phyloP scores from a whole-genome alignment of 2,797 vertebrate genomes.

The Sebastes oblongus region DNA sequence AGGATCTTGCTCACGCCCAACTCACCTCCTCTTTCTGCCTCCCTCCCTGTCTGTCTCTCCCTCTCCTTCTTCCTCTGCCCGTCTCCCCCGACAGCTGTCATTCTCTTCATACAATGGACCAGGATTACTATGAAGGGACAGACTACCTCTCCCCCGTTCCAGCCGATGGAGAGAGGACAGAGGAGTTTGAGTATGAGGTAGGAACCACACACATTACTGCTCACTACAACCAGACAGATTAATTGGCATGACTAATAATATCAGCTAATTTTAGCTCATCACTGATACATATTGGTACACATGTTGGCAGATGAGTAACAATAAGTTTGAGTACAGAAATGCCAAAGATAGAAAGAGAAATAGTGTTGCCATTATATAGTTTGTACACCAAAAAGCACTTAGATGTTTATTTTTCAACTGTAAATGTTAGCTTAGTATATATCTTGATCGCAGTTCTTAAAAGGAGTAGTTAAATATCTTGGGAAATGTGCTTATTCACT shows the following conservation, averaged over 20 bases:
- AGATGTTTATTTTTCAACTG: not conserved
- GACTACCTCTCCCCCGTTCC: constrained; percentile 92
- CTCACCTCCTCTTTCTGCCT: constrained; percentile 32
- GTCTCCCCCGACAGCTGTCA: constrained; percentile 87
- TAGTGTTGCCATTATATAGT: not conserved
- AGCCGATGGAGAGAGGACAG: constrained; percentile 89
- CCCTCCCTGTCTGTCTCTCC: not conserved
- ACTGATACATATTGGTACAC: not conserved
- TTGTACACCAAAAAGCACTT: not conserved
- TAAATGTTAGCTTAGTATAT: not conserved
- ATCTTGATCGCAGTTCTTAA: too few species aligned
- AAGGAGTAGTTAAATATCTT: too few species aligned
- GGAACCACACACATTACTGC: constrained; percentile 45
- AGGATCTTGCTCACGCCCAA: constrained; percentile 29
- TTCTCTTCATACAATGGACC: constrained; percentile 93
- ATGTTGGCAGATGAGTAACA: not conserved
- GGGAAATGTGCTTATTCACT: too few species aligned
- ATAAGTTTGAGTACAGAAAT: not conserved
- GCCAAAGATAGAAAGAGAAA: not conserved
- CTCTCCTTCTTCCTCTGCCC: constrained; percentile 5
- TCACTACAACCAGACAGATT: not conserved
- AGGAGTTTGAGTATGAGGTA: constrained; percentile 98
- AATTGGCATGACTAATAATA: not conserved
- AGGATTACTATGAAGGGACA: constrained; percentile 92
- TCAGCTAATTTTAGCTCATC: not conserved